phyloP scores from a whole-genome alignment of 2,797 vertebrate species.

The Erpetoichthys calabaricus region DNA sequence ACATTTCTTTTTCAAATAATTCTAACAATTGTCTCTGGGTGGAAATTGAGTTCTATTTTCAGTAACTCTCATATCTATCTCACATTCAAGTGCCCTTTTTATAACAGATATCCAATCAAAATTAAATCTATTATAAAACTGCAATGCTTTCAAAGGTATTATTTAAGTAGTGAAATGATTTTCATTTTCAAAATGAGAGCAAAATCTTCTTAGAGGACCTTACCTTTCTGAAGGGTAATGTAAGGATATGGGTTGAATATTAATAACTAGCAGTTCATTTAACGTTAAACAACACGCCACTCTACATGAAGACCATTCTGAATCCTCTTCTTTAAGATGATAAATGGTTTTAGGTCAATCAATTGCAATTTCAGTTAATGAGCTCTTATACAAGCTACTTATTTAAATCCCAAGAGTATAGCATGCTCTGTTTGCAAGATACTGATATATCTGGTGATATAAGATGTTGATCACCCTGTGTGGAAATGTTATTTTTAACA shows the following conservation, averaged over 20 bases:
- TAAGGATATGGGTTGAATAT: not conserved
- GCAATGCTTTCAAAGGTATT: not conserved
- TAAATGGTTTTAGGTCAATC: not conserved
- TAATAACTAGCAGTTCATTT: not conserved
- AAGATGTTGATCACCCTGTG: no score
- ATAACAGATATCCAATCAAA: not conserved
- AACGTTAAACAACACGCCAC: not conserved
- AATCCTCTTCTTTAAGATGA: not conserved
- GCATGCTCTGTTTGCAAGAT: no score
- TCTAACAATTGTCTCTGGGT: not conserved
- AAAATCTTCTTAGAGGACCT: not conserved
- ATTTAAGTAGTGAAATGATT: not conserved
- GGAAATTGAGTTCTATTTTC: not conserved
- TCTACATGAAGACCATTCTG: not conserved
- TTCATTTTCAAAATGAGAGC: not conserved
- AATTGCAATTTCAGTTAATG: no score
- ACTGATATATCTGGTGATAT: no score
- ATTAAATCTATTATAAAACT: conserved; percentile 1
- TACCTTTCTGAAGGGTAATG: not conserved
- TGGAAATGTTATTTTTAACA: no score
- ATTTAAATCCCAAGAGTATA: no score
- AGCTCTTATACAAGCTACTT: no score
- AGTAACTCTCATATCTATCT: not conserved
- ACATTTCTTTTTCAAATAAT: conserved; percentile 20
- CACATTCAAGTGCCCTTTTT: not conserved